Evolutionary conservation across 2,888 invertebrate species (phyloP).

Genomic region (Euproctis similis): DNA sequence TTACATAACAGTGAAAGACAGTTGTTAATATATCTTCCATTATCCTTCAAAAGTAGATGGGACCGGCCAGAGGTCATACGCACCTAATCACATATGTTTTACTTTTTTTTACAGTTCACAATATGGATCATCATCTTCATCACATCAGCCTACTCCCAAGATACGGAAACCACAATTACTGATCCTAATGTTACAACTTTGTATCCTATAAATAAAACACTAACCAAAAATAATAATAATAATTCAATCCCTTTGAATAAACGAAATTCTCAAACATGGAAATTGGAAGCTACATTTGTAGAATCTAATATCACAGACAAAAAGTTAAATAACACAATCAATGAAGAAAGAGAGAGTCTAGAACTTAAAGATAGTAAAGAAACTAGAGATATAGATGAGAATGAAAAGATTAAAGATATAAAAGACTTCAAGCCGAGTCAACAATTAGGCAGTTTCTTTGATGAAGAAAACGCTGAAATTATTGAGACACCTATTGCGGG

Average conservation of each 20-base stretch:
- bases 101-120: constrained; percentile 35
- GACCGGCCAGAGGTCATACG: too few relatives aligned
- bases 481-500: constrained; percentile 14
- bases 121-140: constrained; percentile 30
- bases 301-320: constrained; percentile 27
- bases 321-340: constrained; percentile 22
- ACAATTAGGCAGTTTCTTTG: constrained; percentile 62
- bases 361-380: constrained; percentile 7
- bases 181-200: constrained; percentile 45
- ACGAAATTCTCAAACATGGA: constrained; percentile 35
- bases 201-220: constrained; percentile 34
- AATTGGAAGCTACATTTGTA: constrained; percentile 39
- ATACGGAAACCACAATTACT: constrained; percentile 27
- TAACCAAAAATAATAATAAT: constrained; percentile 14
- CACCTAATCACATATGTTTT: too few relatives aligned
- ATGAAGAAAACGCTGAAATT: constrained; percentile 41
- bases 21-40: too few relatives aligned
- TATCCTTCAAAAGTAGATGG: too few relatives aligned
- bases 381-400: constrained; percentile 3
- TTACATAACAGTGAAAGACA: too few relatives aligned
- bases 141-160: constrained; percentile 20
- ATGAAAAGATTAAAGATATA: constrained; percentile 17
- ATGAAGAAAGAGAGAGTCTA: too few relatives aligned
- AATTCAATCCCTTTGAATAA: constrained; percentile 22
- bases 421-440: constrained; percentile 70